Percentiles rank a stretch among this genome's conserved stretches.
Conservation (phyloP, 2,113 vertebrate species). For the Empidonax alnorum region DNA sequence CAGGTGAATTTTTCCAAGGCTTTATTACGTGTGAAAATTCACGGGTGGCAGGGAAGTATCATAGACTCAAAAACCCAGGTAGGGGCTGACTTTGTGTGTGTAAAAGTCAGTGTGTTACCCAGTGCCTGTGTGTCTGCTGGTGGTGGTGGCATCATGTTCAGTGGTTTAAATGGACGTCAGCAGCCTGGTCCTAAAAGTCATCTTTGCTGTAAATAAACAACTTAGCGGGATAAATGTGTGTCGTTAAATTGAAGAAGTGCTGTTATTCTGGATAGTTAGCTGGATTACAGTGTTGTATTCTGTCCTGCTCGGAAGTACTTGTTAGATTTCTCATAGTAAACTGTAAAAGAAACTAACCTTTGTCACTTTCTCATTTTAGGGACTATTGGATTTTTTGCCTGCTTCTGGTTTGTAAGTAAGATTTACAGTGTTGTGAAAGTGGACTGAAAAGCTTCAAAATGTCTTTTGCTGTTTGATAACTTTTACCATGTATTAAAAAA, state of each 20-base stretch:
- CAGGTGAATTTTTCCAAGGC: background rate
- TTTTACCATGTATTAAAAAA: conserved; percentile 52
- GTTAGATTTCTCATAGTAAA: background rate
- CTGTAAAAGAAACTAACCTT: conserved; percentile 35
- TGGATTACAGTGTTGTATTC: background rate
- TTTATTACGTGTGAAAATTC: background rate
- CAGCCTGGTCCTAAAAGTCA: background rate
- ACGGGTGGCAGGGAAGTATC: background rate
- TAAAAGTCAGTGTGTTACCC: background rate
- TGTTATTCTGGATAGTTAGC: background rate
- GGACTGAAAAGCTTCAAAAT: conserved; percentile 78
- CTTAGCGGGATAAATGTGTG: background rate
- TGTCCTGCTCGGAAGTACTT: conserved; percentile 15
- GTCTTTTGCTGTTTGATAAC: conserved; percentile 38
- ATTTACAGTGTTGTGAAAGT: conserved; percentile 94
- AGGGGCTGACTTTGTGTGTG: background rate
- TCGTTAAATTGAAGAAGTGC: background rate
- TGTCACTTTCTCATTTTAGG: conserved; percentile 77
- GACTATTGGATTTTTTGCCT: conserved; percentile 90
- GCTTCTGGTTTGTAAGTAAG: conserved; percentile 94
- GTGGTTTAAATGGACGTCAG: background rate
- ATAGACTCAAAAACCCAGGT: background rate
- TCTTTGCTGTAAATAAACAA: background rate
- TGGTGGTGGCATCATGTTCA: background rate
- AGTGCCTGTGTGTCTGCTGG: background rate